Evolutionary conservation across 1,140 invertebrate genomes (phyloP).

Genomic region (Thereuonema tuberculata): DNA sequence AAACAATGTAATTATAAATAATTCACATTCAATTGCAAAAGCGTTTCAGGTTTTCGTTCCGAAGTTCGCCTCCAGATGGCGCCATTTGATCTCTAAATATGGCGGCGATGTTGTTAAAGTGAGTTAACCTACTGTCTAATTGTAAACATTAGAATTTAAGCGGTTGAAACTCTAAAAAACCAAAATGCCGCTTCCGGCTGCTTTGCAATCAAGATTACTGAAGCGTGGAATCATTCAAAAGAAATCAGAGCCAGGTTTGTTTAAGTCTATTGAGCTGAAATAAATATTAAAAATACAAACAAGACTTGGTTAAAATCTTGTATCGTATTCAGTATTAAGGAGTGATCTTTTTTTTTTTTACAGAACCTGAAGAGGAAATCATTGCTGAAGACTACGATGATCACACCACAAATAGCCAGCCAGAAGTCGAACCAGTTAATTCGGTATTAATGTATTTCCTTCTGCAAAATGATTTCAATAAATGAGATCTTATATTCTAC

Average conservation of each 20-base stretch:
- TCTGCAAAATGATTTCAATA: not conserved
- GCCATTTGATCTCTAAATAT: too few species aligned
- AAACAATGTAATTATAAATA: too few species aligned
- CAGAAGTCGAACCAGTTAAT: not conserved
- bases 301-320: not conserved
- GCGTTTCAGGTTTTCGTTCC: too few species aligned
- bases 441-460: not conserved
- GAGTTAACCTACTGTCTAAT: too few species aligned
- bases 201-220: conserved; percentile 64
- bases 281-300: too few species aligned
- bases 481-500: not conserved
- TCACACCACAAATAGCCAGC: conserved; percentile 17
- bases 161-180: too few species aligned
- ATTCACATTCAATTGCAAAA: too few species aligned
- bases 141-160: too few species aligned
- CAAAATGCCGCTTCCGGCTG: conserved; percentile 73
- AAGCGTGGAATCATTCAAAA: conserved; percentile 56
- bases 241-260: conserved; percentile 7
- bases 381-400: conserved; percentile 77
- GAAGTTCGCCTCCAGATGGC: too few species aligned
- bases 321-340: not conserved
- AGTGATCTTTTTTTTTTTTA: conserved; percentile 2
- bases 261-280: too few species aligned
- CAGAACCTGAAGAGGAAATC: conserved; percentile 50
- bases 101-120: too few species aligned